Evolutionary conservation across 2,113 vertebrate genomes (phyloP), one percentile per base, ranked within the genome.

Genomic region (Poicephalus gulielmi): DNA sequence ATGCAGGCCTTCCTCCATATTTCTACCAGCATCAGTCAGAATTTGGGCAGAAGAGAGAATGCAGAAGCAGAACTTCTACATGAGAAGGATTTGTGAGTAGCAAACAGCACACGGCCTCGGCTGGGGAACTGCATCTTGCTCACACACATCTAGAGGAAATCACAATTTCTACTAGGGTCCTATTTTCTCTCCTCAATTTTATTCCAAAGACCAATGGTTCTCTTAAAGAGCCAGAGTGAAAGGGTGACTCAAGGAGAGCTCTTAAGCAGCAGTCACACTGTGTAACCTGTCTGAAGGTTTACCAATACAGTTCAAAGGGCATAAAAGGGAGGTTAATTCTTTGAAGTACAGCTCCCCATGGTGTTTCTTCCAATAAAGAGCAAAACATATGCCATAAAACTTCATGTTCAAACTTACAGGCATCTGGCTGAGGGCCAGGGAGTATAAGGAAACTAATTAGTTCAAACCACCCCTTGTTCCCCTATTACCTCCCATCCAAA

Each of bases 401-500:
- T 94, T 95, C 94, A 93, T 91, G 68, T 53, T 94, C 77, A 90
- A 84, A 89, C 67, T 93, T 92, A 94, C 41, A 95, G 76, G 70
- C 92, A 62, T 92, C 49, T 95, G 88, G 89, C 96, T 96, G 91
- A 94, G 91, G 96, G 91, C 92, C 92, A 96, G 25, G 1, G 53
- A 91, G 88, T 81, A 47, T 83, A 91, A 97, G 80, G 90, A 94
- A 97, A 85, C 76, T 97, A 97, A 98, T 98, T 98, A 97, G 94
- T 76, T 84, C 81, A 92, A 96, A 83, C 69, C 60, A 88, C 17
- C 24, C 23, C 81, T 64, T 86, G 49, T 33, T 92, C 46, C 43
- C n/a, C 9, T 73, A 59, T 88, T 95, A 95, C 83, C 87, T 94
- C 63, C 90, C 91, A 95, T 87, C 89, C 88, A 95, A 97, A 97